These are phyloP conservation scores for Macrophya annulata DNA, from an alignment of 2,888 invertebrate genomes.

Conservation along the genomic window DNA sequence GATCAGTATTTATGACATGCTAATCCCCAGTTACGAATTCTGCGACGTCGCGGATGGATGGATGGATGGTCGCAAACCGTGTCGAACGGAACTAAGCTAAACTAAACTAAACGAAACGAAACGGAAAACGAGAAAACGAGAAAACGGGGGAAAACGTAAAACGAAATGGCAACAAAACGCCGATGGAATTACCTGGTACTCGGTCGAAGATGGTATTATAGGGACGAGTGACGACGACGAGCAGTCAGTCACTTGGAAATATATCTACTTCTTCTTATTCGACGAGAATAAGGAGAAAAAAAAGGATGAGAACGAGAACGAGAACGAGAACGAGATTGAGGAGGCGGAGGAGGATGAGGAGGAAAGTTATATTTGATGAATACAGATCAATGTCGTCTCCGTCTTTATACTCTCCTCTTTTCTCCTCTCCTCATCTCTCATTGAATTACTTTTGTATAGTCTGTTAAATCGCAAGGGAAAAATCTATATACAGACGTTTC, in stretches of 20 bases:
- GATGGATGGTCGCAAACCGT: slow-evolving; percentile 53
- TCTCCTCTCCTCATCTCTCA: background rate
- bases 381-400: slow-evolving; percentile 64
- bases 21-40: slow-evolving; percentile 78
- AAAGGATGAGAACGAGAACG: background rate
- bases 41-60: slow-evolving; percentile 69
- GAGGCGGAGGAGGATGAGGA: background rate
- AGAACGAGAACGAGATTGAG: background rate
- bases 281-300: slow-evolving; percentile 43
- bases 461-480: background rate
- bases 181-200: slow-evolving; percentile 61
- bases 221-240: slow-evolving; percentile 57
- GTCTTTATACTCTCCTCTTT: background rate
- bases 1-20: slow-evolving; percentile 78
- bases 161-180: slow-evolving; percentile 1
- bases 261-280: slow-evolving; percentile 33
- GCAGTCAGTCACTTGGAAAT: slow-evolving; percentile 69
- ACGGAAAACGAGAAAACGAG: background rate
- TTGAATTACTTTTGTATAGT: background rate
- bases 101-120: background rate
- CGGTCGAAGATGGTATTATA: background rate
- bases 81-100: slow-evolving; percentile 25
- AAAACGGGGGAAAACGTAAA: background rate
- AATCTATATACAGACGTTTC: background rate
- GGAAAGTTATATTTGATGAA: slow-evolving; percentile 64